Conservation (phyloP, 2,113 vertebrate genomes). For the Phyllostomus hastatus region DNA sequence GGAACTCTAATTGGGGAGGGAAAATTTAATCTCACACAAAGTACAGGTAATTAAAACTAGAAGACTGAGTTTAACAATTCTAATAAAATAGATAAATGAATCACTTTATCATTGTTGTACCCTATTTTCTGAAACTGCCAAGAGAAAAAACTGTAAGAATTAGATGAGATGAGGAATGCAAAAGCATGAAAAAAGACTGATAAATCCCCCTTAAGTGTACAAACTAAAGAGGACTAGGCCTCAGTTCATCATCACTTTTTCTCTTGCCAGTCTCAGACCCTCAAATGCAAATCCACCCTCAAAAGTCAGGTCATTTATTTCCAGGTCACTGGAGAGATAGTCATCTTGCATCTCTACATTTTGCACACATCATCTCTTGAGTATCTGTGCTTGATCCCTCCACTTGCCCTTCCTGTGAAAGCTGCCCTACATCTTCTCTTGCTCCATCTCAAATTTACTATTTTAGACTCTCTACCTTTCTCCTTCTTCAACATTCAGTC, state of each 20-base stretch:
- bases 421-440: background rate
- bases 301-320: background rate
- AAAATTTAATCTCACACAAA: background rate
- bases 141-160: background rate
- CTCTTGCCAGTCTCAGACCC: background rate
- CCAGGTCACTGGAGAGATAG: background rate
- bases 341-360: background rate
- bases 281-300: background rate
- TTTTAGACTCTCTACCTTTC: background rate
- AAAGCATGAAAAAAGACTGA: background rate
- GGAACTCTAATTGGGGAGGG: background rate
- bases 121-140: background rate
- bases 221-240: background rate
- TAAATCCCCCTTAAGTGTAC: background rate
- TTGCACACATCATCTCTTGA: background rate
- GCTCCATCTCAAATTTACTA: background rate
- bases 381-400: background rate
- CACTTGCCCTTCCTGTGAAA: background rate
- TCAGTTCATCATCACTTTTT: background rate
- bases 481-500: background rate
- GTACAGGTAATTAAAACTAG: background rate
- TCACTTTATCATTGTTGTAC: background rate
- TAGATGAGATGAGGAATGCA: background rate
- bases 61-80: background rate
- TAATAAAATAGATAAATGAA: background rate